These are phyloP conservation scores for Bombyx mori DNA, from an alignment of 1,140 invertebrate genomes.

Conservation along the genomic window ASM3026992v2 NC_085120.1:2230501-2231000, in stretches of 20 bases:
- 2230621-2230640: constrained; percentile 37
- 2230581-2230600: too few relatives aligned
- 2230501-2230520: too few relatives aligned
- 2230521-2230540: too few relatives aligned
- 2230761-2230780: constrained; percentile 71
- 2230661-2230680: constrained; percentile 72
- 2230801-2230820: constrained; percentile 73
- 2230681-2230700: constrained; percentile 75
- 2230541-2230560: too few relatives aligned
- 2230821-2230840: constrained; percentile 74
- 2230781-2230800: constrained; percentile 70
- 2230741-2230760: constrained; percentile 72
- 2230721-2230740: constrained; percentile 59
- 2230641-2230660: constrained; percentile 80
- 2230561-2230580: too few relatives aligned
- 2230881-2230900: too few relatives aligned
- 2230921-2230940: too few relatives aligned
- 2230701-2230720: constrained; percentile 70
- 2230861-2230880: not conserved
- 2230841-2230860: not conserved
- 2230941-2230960: too few relatives aligned
- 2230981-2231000: too few relatives aligned
- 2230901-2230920: too few relatives aligned
- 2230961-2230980: too few relatives aligned
- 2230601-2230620: too few relatives aligned